Evolutionary conservation across 2,888 invertebrate genomes (phyloP).

Genomic region (Priocnemis perturbator): DNA sequence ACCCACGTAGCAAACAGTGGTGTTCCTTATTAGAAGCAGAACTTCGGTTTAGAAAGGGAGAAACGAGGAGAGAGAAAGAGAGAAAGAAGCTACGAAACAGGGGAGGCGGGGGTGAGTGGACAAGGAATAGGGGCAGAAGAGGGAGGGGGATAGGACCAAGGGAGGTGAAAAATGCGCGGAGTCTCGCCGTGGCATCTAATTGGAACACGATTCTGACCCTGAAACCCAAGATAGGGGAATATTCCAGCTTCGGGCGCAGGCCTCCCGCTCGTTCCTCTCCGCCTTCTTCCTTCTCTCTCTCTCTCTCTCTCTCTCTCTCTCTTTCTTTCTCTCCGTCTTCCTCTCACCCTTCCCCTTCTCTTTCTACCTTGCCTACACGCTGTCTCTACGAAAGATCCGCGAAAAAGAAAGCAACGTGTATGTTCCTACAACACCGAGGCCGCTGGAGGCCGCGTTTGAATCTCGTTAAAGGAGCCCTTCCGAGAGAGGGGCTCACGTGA

Average conservation of each 20-base stretch:
- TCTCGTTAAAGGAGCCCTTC: conserved; percentile 48
- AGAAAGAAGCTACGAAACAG: conserved; percentile 11
- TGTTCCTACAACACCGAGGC: conserved; percentile 13
- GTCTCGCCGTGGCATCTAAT: conserved; percentile 63
- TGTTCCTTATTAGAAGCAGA: conserved; percentile 48
- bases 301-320: neutral
- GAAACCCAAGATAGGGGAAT: conserved; percentile 69
- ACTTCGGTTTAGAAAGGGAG: conserved; percentile 15
- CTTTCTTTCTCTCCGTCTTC: conserved; percentile 2
- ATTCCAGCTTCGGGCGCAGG: conserved; percentile 48
- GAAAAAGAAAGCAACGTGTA: conserved; percentile 29
- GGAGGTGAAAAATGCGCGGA: conserved; percentile 48
- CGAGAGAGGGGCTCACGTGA: conserved; percentile 13
- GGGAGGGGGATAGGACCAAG: conserved; percentile 14
- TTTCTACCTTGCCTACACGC: neutral
- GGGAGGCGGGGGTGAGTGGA: conserved; percentile 6
- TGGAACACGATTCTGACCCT: conserved; percentile 74
- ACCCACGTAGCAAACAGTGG: conserved; percentile 15
- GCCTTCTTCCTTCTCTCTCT: conserved; percentile 4
- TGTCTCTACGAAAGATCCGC: conserved; percentile 1
- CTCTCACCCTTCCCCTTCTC: conserved; percentile 21
- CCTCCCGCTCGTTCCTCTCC: conserved; percentile 23
- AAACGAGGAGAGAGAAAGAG: neutral
- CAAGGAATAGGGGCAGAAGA: conserved; percentile 5
- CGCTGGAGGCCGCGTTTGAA: conserved; percentile 30